A percentile compares a stretch with the other conserved stretches of the same genome.
Evolutionary conservation across 2,888 invertebrate species (phyloP).

Genomic region (Scelioninae gen. 1): DNA sequence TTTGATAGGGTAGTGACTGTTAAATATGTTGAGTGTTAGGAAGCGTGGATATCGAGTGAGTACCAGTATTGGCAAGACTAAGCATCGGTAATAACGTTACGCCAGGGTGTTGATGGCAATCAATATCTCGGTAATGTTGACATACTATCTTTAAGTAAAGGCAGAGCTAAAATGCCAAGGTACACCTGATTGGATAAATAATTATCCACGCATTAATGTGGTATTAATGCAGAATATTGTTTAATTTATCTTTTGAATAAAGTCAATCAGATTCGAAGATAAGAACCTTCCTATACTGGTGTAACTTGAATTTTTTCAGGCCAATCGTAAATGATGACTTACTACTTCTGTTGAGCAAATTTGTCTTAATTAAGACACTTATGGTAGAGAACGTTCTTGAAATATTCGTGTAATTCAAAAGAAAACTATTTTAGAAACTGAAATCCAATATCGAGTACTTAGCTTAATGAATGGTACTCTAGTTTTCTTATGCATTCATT

Average conservation of each 20-base stretch:
- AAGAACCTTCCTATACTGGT: no score
- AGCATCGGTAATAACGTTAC: background rate
- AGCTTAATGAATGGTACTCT: background rate
- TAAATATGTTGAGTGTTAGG: background rate
- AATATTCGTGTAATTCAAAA: background rate
- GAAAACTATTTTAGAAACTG: slow-evolving; percentile 2
- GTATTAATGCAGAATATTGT: background rate
- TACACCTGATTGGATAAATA: background rate
- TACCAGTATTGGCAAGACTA: background rate
- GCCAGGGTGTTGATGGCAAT: background rate
- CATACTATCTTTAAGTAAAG: background rate
- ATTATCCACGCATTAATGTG: background rate
- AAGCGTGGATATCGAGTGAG: background rate
- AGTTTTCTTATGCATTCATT: background rate
- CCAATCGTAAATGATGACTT: background rate
- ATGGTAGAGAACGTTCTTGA: background rate
- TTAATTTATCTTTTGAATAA: background rate
- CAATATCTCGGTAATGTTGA: background rate
- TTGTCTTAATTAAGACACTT: background rate
- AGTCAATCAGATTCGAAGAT: no score
- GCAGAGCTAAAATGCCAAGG: background rate
- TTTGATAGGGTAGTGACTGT: background rate
- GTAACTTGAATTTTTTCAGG: no score
- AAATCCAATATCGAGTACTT: background rate
- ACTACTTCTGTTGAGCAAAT: background rate